Evolutionary conservation across 2,797 vertebrate genomes (phyloP).

Genomic region (Coilia nasus): DNA sequence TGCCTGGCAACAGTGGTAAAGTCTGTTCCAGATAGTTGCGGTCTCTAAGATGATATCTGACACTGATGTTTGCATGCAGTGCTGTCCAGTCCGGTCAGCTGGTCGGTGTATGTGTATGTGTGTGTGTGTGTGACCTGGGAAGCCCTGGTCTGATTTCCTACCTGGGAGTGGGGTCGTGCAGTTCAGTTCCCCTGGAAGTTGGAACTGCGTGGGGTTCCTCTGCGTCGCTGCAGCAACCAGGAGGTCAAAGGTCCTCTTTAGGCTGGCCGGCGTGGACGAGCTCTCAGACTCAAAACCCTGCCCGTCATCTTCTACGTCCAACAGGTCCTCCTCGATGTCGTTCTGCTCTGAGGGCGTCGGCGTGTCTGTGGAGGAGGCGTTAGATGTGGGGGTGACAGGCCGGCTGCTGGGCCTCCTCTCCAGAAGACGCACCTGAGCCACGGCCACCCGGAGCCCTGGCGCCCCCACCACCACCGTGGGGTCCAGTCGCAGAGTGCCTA

Average conservation of each 20-base stretch:
- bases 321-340: constrained; percentile 88
- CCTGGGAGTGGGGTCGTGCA: constrained; percentile 98
- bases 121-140: background rate
- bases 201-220: constrained; percentile 96
- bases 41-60: background rate
- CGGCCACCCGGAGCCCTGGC: constrained; percentile 78
- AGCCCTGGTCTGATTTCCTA: constrained; percentile 41
- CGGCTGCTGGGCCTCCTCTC: constrained; percentile 93
- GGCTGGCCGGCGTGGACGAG: constrained; percentile 70
- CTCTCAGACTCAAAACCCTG: constrained; percentile 84
- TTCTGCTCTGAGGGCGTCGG: constrained; percentile 94
- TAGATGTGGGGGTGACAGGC: constrained; percentile 94
- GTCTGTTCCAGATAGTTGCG: background rate
- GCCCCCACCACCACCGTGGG: constrained; percentile 60
- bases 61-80: background rate
- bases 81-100: background rate
- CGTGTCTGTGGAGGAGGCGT: constrained; percentile 89
- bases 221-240: constrained; percentile 98
- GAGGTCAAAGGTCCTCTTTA: constrained; percentile 95
- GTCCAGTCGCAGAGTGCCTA: constrained; percentile 74
- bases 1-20: background rate
- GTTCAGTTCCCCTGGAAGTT: constrained; percentile 95
- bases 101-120: background rate
- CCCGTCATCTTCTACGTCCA: constrained; percentile 90
- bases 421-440: constrained; percentile 89